Evolutionary conservation across 2,888 invertebrate species (phyloP), one percentile per base, ranked within the genome.

Genomic region (Caenorhabditis sp.): DNA sequence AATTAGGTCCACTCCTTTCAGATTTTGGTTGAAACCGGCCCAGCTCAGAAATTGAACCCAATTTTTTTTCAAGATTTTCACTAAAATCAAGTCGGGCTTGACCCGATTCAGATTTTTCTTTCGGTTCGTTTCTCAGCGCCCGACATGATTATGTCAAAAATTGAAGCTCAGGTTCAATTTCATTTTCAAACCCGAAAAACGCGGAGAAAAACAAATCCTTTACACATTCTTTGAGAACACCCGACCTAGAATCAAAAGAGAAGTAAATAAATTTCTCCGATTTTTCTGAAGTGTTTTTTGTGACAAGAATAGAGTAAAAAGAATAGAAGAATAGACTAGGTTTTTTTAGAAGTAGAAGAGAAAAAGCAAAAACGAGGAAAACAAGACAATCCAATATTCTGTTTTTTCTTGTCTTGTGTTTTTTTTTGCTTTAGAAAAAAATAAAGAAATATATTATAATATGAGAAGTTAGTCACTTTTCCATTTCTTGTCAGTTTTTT

Each of bases 401-500:
- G 49, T 59, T 21, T 66, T 61, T 54, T 60, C 57, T 51, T 51
- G 57, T 17, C 36, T 53, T 19, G 23, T 37, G 31, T 19, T 27
- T 57, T 55, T 59, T 59, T 58, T 50, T 59, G 26, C 43, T 58
- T 63, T 26, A 17, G 12, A n/a, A 24, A 27, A 23, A 57, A 27
- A 21, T 23, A 17, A 24, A 57, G 17, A 26, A 24, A 57, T 26
- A 26, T 26, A 26, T 57, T 19, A 24, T 26, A 26, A 23, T n/a
- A 24, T 27, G 26, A 26, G 27, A 55, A 27, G 23, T 54, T 37
- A 24, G 23, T 65, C 62, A 58, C 58, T 31, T 57, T 62, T 69
- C 59, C 50, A 59, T 53, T 58, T 67, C 58, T 54, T 63, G 59
- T 69, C 55, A n/a, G 23, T 63, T 49, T 68, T 43, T 43, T 14